Conservation (phyloP, 2,113 vertebrate species). For the Bothrops jararaca region DNA sequence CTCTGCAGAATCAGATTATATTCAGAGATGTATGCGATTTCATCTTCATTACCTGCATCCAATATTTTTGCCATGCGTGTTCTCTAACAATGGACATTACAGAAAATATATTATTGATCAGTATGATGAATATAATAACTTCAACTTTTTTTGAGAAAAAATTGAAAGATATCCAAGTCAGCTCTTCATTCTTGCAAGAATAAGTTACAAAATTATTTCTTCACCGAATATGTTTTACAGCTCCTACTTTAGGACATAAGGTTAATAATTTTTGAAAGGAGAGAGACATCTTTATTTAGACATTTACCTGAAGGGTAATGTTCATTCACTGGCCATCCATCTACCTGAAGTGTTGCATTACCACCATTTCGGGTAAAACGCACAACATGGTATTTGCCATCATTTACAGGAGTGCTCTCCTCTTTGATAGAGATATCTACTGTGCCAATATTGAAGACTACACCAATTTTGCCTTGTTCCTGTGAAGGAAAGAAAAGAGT, state of each 20-base stretch:
- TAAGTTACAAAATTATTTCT: conserved; percentile 9
- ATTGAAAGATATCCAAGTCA: neutral
- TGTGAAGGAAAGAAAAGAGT: conserved; percentile 63
- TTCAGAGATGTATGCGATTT: neutral
- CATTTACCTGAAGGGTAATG: conserved; percentile 91
- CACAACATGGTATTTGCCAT: conserved; percentile 95
- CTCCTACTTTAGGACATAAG: neutral
- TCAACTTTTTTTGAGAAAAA: conserved; percentile 2
- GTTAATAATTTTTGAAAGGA: neutral
- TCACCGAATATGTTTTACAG: neutral
- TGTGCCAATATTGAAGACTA: conserved; percentile 95
- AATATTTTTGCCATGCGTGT: neutral
- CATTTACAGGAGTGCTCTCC: conserved; percentile 89
- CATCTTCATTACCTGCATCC: neutral
- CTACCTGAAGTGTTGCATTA: conserved; percentile 95
- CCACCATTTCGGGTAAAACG: conserved; percentile 97
- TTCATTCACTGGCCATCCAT: conserved; percentile 95
- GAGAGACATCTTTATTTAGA: neutral
- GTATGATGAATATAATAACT: neutral
- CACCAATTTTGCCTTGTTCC: conserved; percentile 97
- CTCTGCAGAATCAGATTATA: conserved; percentile 36
- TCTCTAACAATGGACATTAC: neutral
- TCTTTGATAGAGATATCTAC: conserved; percentile 93
- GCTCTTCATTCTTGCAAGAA: neutral
- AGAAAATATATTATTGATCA: neutral